These are phyloP conservation scores for Hypena proboscidalis DNA, from an alignment of 2,888 invertebrate species.

Conservation along the genomic window DNA sequence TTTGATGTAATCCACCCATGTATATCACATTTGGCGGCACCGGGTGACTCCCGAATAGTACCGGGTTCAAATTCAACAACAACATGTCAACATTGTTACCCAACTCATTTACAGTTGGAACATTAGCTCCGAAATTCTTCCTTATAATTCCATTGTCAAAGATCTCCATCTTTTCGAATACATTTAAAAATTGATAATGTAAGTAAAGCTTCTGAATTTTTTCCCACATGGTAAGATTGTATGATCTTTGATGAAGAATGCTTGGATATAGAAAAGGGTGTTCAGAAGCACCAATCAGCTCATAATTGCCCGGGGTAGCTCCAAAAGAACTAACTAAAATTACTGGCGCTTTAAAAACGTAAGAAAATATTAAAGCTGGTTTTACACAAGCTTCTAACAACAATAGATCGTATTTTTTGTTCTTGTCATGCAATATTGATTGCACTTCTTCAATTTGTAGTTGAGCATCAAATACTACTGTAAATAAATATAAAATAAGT, in stretches of 20 bases:
- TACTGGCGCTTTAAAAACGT: slow-evolving; percentile 42
- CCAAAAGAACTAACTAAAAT: slow-evolving; percentile 57
- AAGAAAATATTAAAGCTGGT: slow-evolving; percentile 30
- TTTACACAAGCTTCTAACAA: slow-evolving; percentile 42
- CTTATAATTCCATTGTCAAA: slow-evolving; percentile 27
- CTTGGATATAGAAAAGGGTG: slow-evolving; percentile 52
- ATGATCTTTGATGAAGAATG: slow-evolving; percentile 27
- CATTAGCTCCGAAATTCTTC: slow-evolving; percentile 35
- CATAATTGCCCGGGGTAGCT: slow-evolving; percentile 26
- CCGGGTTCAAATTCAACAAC: slow-evolving; percentile 47
- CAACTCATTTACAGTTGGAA: slow-evolving; percentile 39
- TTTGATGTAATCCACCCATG: slow-evolving; percentile 50
- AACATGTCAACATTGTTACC: slow-evolving; percentile 49
- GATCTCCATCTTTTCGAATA: slow-evolving; percentile 3
- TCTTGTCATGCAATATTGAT: slow-evolving; percentile 30
- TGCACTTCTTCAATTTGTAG: slow-evolving; percentile 25
- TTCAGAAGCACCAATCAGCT: slow-evolving; percentile 43
- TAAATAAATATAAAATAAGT: background rate
- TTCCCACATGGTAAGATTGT: slow-evolving; percentile 49
- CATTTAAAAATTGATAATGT: slow-evolving; percentile 17
- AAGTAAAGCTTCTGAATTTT: slow-evolving; percentile 44
- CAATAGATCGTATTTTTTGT: slow-evolving; percentile 44
- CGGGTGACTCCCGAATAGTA: slow-evolving; percentile 51
- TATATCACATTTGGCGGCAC: slow-evolving; percentile 49
- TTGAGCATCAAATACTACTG: slow-evolving; percentile 1